Conservation (phyloP, 2,797 vertebrate genomes). For the Lindbergichthys nudifrons region DNA sequence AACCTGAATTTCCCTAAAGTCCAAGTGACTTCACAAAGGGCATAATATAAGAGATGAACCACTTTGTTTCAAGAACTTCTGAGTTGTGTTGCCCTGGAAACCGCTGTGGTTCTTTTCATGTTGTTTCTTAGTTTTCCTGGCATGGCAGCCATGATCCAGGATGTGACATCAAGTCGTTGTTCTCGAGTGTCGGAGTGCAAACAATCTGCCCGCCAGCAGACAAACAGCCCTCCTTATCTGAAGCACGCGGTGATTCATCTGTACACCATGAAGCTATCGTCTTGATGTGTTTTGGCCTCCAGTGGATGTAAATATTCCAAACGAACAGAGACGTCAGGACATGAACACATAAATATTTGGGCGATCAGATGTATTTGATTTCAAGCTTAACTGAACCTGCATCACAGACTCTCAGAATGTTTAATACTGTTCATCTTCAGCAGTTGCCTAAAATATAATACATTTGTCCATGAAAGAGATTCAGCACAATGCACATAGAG, state of each 20-base stretch:
- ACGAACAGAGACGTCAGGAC: not conserved
- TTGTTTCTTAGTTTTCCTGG: conserved; percentile 18
- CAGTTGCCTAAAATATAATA: too few relatives aligned
- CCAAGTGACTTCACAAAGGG: not conserved
- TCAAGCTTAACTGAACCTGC: conserved; percentile 4
- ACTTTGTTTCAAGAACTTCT: conserved; percentile 1
- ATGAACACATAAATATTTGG: not conserved
- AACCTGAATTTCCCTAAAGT: not conserved
- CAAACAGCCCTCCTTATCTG: conserved; percentile 40
- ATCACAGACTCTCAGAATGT: not conserved
- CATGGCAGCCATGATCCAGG: conserved; percentile 40
- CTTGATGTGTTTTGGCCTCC: conserved; percentile 2
- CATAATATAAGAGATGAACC: not conserved
- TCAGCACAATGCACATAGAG: too few relatives aligned
- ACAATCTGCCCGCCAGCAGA: conserved; percentile 33
- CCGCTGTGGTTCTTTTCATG: conserved; percentile 27
- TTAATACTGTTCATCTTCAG: too few relatives aligned
- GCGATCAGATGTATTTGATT: conserved; percentile 1
- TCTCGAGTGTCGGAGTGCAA: conserved; percentile 53
- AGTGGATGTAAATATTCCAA: not conserved
- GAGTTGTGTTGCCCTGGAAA: conserved; percentile 50
- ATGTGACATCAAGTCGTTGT: conserved; percentile 45
- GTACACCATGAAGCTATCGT: not conserved
- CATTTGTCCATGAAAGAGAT: too few relatives aligned
- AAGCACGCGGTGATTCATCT: not conserved